Base-by-base conservation (phyloP, 2,888 invertebrate species). In the Chaitophorus viminalis region DNA sequence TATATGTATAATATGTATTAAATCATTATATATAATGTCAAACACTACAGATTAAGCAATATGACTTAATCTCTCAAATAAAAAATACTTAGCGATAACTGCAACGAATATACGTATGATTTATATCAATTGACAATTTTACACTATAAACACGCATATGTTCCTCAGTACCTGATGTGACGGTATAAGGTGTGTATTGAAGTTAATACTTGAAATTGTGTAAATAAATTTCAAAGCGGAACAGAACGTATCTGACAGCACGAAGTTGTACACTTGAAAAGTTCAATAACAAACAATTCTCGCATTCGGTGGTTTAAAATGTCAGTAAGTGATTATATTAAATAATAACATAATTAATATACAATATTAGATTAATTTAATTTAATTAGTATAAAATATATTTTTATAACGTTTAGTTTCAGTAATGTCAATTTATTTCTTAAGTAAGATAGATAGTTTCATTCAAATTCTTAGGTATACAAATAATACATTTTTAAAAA, bases 91-190 rank as follows among this genome's bases (percentile, higher is more conserved):
- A 65, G 60, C 33, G 83, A 75, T 75, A 74, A 25, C 54, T 31
- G 39, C 36, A 65, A 79, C 39, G 39, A 39, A 33, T 68, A 65
- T 46, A 46, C 46, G 46, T 46, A 46, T 72, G 82, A 83, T 83
- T 83, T 65, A 39, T 83, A 83, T 83, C 83, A 75, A 83, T 75
- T 83, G 60, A 83, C 39, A 65, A 60, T 83, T n/a, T 72, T 75
- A 11, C 83, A 25, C 39, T 9, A 54, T 75, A 52, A 39, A 83
- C 75, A 75, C 29, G 75, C 75, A 65, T 75, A 52, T 82, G 14
- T n/a, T n/a, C 46, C 65, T 83, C 83, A 83, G 83, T 83, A 83
- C 29, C 14, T 65, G 52, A 17, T 9, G 60, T 31, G 75, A 17
- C 83, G 60, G 83, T 60, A 75, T 65, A 39, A 65, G 31, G 75